phyloP scores from a whole-genome alignment of 1,140 invertebrate genomes.

The Lepidurus arcticus region DNA sequence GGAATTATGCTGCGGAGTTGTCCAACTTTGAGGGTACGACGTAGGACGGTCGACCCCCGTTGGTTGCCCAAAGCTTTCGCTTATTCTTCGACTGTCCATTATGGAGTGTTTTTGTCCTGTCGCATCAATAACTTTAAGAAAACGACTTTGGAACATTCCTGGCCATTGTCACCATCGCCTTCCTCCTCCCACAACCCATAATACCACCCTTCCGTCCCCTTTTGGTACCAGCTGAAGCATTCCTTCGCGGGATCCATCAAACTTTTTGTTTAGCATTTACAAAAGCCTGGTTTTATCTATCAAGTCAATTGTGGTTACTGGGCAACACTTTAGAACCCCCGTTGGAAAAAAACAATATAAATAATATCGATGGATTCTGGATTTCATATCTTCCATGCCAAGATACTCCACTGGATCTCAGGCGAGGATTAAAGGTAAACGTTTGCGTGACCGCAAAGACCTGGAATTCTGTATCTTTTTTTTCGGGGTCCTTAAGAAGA shows the following conservation, averaged over 20 bases:
- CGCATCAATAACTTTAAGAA: background rate
- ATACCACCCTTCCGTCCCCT: background rate
- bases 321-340: too few species aligned
- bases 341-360: too few species aligned
- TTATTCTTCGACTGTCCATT: slow-evolving; percentile 12
- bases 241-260: background rate
- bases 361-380: too few species aligned
- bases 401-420: too few species aligned
- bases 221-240: background rate
- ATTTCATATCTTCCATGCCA: too few species aligned
- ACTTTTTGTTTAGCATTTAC: too few species aligned
- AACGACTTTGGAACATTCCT: background rate
- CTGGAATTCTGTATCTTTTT: background rate
- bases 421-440: background rate
- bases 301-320: too few species aligned
- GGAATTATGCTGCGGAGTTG: slow-evolving; percentile 10
- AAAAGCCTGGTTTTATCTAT: too few species aligned
- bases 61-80: background rate
- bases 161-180: background rate
- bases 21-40: background rate
- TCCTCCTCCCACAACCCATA: background rate
- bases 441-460: background rate
- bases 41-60: background rate
- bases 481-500: background rate
- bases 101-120: background rate